Base-by-base conservation (phyloP, 2,888 invertebrate species). In the Abscondita cerata region DNA sequence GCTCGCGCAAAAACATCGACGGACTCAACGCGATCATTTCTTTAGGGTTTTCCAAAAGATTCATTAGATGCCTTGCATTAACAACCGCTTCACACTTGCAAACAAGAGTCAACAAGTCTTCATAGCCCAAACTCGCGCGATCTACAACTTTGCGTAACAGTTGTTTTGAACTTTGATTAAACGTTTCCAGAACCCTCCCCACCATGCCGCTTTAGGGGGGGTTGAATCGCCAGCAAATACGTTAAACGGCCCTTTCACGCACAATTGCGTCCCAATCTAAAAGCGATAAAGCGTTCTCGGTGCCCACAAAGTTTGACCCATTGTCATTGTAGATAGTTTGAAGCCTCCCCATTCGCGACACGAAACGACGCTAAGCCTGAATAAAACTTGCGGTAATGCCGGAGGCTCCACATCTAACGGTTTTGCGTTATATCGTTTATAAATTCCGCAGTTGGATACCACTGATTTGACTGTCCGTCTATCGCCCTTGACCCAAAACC, bases 161-260 rank as follows among this genome's bases (percentile, higher is more conserved):
- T 13, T 61, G 52, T 65, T 81, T 81, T 1, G 78, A 44, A 74
- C 50, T n/a, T 80, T 78, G 71, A 76, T 81, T 66, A 73, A 76
- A 33, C 81, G 78, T 56, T 81, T 78, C 71, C 76, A 81, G 66
- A 73, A 76, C 31, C 81, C 78, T 57, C 79, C 78, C 76, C 76
- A 76, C 78, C 80, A n/a, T n/a, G n/a, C 68, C 6, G 79, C 74
- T 0, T 69, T 61, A 4, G 77, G 77, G 2, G 76, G 4, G 73
- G 54, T 74, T 80, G 61, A 79, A 80, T 4, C 62, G 62, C 72
- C 72, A 72, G 19, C 40, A 33, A 12, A 74, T 71, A 25, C 58
- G 16, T 46, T 61, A 31, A 13, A 40, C 31, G 9, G 61, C 33
- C 18, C 51, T 68, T 20, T 66, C 57, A 1, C 57, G 48, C 12